These are phyloP conservation scores for Ariopsis seemanni DNA, from an alignment of 2,113 vertebrate species.

Conservation along the genomic window DNA sequence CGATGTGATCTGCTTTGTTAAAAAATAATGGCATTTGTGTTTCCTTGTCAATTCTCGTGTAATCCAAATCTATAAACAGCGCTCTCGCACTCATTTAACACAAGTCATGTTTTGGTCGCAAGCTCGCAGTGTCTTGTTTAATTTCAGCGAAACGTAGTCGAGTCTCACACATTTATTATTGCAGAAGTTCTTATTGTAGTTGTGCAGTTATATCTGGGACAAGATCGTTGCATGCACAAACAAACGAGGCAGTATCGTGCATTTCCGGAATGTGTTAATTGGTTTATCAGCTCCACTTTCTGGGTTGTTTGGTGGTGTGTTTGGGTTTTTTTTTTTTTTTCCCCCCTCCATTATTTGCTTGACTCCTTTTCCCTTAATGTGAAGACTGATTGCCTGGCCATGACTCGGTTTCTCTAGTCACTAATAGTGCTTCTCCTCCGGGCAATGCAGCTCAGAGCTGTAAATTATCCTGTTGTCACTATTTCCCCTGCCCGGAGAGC, in stretches of 20 bases:
- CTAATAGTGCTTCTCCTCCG: neutral
- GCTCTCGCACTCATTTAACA: neutral
- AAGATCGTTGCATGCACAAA: neutral
- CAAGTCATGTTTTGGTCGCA: neutral
- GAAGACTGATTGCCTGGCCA: slow-evolving; percentile 7
- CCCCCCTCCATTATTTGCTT: neutral
- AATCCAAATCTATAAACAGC: neutral
- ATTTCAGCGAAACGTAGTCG: neutral
- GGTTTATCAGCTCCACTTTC: neutral
- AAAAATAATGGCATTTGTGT: neutral
- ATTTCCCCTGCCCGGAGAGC: neutral
- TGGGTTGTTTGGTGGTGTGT: no score
- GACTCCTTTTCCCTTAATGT: slow-evolving; percentile 1
- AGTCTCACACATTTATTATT: neutral
- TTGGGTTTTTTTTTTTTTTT: no score
- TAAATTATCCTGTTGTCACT: slow-evolving; percentile 4
- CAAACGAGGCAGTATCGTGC: neutral
- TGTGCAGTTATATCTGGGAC: neutral
- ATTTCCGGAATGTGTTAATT: neutral
- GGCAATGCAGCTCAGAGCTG: neutral
- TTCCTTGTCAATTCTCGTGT: neutral
- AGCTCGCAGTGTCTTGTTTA: neutral
- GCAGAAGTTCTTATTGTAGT: neutral
- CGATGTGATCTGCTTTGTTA: neutral
- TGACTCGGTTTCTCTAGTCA: neutral